Base-by-base conservation (phyloP, 2,888 invertebrate species). In the Drosophila tanythrix region DNA sequence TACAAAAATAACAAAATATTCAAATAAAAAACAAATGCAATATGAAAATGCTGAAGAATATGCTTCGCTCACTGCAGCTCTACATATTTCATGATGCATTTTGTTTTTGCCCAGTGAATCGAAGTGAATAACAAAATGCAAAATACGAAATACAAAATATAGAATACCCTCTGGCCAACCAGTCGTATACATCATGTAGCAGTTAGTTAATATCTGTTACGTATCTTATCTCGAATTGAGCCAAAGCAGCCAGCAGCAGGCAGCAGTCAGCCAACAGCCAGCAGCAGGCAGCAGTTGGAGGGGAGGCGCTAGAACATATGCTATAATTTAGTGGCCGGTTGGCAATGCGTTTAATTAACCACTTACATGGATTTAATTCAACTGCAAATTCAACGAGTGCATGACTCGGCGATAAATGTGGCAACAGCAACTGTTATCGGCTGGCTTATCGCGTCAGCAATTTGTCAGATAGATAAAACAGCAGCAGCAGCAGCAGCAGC, bases 281-380 rank as follows among this genome's bases (percentile, higher is more conserved):
- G 21, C 31, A 35, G 38, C 21, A 8, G 51, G 21, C 13, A 15
- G n/a, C 21, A 13, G 18, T 5, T 15, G n/a, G n/a, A 3, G 25
- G 61, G 40, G 43, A n/a, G 52, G 58, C 83, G 74, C 83, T 71
- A 75, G 73, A 85, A 85, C 89, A 87, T 87, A 87, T 87, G 89
- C 89, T 87, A 83, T 82, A 77, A 87, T 84, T 85, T 81, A 63
- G 71, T 81, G 77, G 70, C 77, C 67, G 60, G 43, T 38, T 64
- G 68, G 71, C 55, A 74, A 74, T 78, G 79, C 75, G 85, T 83
- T 89, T 89, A 88, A 88, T 88, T 88, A 88, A 86, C 81, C 88
- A 80, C 81, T 88, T 89, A 89, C 88, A 89, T 88, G 88, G 73
- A 82, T 86, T 89, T 88, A 82, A 88, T 88, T 89, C 82, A 88